Conservation (phyloP, 2,888 invertebrate genomes). For the Mycalesis mineus region DNA sequence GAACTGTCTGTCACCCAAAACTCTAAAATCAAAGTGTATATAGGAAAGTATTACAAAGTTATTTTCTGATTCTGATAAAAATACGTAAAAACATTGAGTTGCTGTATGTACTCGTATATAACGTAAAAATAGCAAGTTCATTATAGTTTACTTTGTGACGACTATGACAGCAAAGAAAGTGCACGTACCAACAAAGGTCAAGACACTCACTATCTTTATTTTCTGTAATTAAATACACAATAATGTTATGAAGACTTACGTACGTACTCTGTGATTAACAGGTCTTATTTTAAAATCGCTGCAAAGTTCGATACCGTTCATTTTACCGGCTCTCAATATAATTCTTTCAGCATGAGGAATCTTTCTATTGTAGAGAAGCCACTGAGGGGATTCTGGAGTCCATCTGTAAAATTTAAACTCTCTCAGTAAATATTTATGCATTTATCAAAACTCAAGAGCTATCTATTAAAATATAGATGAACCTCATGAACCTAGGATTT, state of each 20-base stretch:
- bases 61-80: too few species aligned
- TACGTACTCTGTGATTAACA: slow-evolving; percentile 66
- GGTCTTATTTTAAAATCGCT: slow-evolving; percentile 68
- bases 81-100: too few species aligned
- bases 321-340: slow-evolving; percentile 52
- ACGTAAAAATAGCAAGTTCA: background rate
- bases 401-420: slow-evolving; percentile 47
- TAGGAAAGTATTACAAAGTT: too few species aligned
- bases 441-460: too few species aligned
- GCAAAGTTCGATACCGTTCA: slow-evolving; percentile 53
- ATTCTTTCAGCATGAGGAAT: slow-evolving; percentile 52
- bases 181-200: slow-evolving; percentile 16
- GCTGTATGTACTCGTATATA: too few species aligned
- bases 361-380: slow-evolving; percentile 60
- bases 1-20: too few species aligned
- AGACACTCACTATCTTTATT: slow-evolving; percentile 12
- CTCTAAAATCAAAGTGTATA: too few species aligned
- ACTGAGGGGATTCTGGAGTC: slow-evolving; percentile 69
- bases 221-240: slow-evolving; percentile 1
- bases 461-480: too few species aligned
- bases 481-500: too few species aligned
- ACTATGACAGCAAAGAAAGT: background rate
- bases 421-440: too few species aligned
- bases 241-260: slow-evolving; percentile 37
- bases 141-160: background rate